These are phyloP conservation scores for Epirrhoe alternata DNA, from an alignment of 2,888 invertebrate genomes.

Conservation along the genomic window DNA sequence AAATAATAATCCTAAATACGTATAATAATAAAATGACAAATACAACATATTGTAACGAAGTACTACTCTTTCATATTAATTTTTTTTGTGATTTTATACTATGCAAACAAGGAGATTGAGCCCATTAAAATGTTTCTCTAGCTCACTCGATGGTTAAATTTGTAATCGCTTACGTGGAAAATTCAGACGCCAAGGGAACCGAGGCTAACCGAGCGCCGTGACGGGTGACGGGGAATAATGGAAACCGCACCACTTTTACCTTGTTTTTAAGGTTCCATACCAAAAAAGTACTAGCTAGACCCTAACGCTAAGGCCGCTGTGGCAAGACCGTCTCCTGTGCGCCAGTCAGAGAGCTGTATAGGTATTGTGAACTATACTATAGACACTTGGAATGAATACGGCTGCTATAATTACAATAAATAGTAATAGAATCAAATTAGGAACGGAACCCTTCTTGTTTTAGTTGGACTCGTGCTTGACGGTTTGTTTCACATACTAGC, in stretches of 20 bases:
- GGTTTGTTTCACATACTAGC: slow-evolving; percentile 3
- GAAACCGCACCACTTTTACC: slow-evolving; percentile 21
- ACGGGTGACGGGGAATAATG: slow-evolving; percentile 29
- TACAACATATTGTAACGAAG: not conserved
- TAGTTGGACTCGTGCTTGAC: no score
- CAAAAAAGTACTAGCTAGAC: no score
- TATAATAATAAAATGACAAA: not conserved
- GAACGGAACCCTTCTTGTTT: no score
- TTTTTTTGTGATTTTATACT: not conserved
- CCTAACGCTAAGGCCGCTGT: no score
- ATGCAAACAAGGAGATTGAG: not conserved
- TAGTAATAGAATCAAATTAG: no score
- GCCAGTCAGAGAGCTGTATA: no score
- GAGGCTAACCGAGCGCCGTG: slow-evolving; percentile 7
- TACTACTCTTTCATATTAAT: not conserved
- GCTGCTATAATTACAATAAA: no score
- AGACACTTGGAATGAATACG: no score
- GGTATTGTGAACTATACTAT: no score
- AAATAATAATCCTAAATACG: no score
- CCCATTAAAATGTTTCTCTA: not conserved
- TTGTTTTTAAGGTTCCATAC: not conserved
- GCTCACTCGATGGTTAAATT: slow-evolving; percentile 48
- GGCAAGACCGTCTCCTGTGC: no score
- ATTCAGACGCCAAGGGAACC: slow-evolving; percentile 42
- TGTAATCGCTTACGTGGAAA: slow-evolving; percentile 57